Conservation (phyloP, 2,113 vertebrate species). For the Ceyx melanurus region DNA sequence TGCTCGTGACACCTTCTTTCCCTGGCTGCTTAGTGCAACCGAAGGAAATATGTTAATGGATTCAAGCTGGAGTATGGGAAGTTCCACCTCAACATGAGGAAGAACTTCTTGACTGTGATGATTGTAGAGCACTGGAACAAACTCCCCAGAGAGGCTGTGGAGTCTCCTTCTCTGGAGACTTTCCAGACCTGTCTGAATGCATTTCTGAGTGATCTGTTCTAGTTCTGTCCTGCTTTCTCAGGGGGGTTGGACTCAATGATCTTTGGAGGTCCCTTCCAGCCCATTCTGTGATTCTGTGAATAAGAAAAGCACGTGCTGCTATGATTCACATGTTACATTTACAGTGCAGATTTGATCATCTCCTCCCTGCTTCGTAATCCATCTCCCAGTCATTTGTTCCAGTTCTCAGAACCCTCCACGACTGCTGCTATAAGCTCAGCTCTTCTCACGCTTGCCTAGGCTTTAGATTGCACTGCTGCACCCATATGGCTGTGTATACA, state of each 20-base stretch:
- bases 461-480: neutral
- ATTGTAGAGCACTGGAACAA: too few relatives aligned
- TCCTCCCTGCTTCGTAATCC: neutral
- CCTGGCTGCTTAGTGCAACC: neutral
- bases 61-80: too few relatives aligned
- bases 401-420: neutral
- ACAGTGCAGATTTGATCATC: neutral
- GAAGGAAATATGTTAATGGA: neutral
- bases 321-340: neutral
- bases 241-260: too few relatives aligned
- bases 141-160: too few relatives aligned
- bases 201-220: too few relatives aligned
- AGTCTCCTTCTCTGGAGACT: too few relatives aligned
- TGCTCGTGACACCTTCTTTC: neutral
- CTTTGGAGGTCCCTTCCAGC: too few relatives aligned
- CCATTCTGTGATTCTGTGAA: too few relatives aligned
- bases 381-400: neutral
- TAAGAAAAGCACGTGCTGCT: neutral
- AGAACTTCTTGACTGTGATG: too few relatives aligned
- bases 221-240: too few relatives aligned
- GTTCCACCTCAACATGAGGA: too few relatives aligned
- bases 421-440: neutral
- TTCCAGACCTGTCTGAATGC: too few relatives aligned
- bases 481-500: accelerated
- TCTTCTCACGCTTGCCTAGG: neutral